Base-by-base conservation (phyloP, 1,140 invertebrate genomes). In the Drosophila repletoides region DNA sequence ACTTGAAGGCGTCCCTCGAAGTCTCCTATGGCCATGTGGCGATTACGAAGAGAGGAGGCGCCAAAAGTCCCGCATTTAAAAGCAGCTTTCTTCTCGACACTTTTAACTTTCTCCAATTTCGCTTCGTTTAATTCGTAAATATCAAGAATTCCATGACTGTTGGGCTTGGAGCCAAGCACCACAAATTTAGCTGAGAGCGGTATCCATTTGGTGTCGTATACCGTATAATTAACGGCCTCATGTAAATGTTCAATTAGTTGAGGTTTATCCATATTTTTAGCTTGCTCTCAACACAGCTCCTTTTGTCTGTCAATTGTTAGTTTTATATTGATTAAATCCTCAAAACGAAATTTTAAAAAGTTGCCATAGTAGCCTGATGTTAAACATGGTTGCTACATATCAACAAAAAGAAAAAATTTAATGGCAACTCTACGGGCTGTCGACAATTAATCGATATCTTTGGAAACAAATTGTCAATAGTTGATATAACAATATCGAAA, bases 201-300 rank as follows among this genome's bases (percentile, higher is more conserved):
- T 77, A 99, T 95, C 98, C 97, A 98, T 92, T 96, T 97, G n/a
- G 94, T 93, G 87, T 98, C 97, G 90, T 97, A 98, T 10, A 98
- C 87, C 3, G 96, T 96, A 91, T 96, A 98, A 88, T 96, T 94
- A 1, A 98, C 83, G 22, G 93, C 92, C 90, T 97, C 95, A 86
- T 98, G 95, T 10, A 95, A 92, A 88, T 98, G 96, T 55, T 95
- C 93, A 70, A 98, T 96, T 71, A 98, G 95, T 91, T 97, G 96
- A 0, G 97, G 96, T 71, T 97, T 98, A 24, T 93, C 92, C 92
- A 93, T 89, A 15, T 49, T 64, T 36, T 5, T 17, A n/a, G 10
- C 24, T 43, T 17, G 29, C 31, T 45, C 22, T 40, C 6, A 7
- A 21, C 15, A 41, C 5, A 51, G 17, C 6, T 5, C 9, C 15